phyloP scores from a whole-genome alignment of 2,888 invertebrate genomes.

The Axea sp. region DNA sequence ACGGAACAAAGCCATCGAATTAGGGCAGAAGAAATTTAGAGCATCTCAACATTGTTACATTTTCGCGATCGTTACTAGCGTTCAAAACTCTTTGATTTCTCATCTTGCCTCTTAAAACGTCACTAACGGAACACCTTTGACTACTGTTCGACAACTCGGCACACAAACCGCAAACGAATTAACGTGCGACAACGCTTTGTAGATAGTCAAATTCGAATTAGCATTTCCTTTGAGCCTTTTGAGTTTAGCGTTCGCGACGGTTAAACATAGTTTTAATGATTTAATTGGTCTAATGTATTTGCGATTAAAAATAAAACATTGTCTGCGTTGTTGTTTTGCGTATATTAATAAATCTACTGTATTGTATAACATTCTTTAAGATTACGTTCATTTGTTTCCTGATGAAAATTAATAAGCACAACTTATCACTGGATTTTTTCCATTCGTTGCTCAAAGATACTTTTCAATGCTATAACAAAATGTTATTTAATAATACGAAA shows the following conservation, averaged over 20 bases:
- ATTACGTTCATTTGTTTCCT: too few species aligned
- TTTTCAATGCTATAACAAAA: too few species aligned
- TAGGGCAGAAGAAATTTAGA: slow-evolving; percentile 71
- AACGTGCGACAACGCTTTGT: slow-evolving; percentile 23
- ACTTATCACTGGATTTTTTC: too few species aligned
- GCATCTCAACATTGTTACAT: slow-evolving; percentile 72
- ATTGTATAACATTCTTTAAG: too few species aligned
- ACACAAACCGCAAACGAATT: slow-evolving; percentile 38
- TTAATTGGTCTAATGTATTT: slow-evolving; percentile 15
- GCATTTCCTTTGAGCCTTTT: slow-evolving; percentile 17
- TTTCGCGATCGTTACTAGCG: slow-evolving; percentile 63
- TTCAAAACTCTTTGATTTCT: slow-evolving; percentile 56
- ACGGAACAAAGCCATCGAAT: slow-evolving; percentile 73
- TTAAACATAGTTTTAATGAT: slow-evolving; percentile 19
- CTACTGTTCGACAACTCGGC: slow-evolving; percentile 23
- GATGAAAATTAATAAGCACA: too few species aligned
- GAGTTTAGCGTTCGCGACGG: neutral
- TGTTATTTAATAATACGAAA: too few species aligned
- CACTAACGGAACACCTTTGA: slow-evolving; percentile 23
- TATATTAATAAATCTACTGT: too few species aligned
- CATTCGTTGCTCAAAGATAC: too few species aligned
- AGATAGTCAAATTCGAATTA: slow-evolving; percentile 30
- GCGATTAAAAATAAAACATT: neutral
- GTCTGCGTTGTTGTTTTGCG: neutral
- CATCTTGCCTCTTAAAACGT: slow-evolving; percentile 37